Conservation (phyloP, 2,888 invertebrate species). For the Thysanoteuthis rhombus region DNA sequence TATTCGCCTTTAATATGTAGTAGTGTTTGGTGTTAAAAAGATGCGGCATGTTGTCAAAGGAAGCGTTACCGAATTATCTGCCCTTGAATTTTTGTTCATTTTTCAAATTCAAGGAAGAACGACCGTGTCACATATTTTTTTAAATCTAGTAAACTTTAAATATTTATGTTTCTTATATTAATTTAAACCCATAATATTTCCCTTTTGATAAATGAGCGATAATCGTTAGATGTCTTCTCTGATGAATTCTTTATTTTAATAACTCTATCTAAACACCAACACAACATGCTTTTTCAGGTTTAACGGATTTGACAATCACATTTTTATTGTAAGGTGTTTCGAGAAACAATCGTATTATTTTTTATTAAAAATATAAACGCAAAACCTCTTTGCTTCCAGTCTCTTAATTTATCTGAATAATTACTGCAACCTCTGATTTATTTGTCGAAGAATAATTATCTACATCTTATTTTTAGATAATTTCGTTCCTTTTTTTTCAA, state of each 20-base stretch:
- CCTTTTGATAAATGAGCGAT: background rate
- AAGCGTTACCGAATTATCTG: slow-evolving; percentile 26
- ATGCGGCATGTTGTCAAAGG: background rate
- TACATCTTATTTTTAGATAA: too few species aligned
- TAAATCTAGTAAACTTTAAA: background rate
- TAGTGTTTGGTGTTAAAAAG: background rate
- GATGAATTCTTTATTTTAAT: background rate
- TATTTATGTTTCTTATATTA: background rate
- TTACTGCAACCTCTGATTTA: background rate
- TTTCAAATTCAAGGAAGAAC: background rate
- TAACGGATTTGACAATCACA: background rate
- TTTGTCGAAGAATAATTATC: too few species aligned
- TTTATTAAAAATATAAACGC: background rate
- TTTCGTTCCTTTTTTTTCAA: background rate
- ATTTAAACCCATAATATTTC: background rate
- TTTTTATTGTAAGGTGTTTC: background rate
- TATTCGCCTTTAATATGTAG: background rate
- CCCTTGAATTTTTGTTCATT: background rate
- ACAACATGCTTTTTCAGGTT: background rate
- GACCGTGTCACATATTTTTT: background rate
- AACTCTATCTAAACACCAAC: background rate
- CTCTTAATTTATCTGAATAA: too few species aligned
- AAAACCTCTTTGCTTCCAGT: too few species aligned
- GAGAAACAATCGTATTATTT: background rate
- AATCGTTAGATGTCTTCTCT: background rate